phyloP scores from a whole-genome alignment of 2,797 vertebrate genomes.

The Falco biarmicus region DNA sequence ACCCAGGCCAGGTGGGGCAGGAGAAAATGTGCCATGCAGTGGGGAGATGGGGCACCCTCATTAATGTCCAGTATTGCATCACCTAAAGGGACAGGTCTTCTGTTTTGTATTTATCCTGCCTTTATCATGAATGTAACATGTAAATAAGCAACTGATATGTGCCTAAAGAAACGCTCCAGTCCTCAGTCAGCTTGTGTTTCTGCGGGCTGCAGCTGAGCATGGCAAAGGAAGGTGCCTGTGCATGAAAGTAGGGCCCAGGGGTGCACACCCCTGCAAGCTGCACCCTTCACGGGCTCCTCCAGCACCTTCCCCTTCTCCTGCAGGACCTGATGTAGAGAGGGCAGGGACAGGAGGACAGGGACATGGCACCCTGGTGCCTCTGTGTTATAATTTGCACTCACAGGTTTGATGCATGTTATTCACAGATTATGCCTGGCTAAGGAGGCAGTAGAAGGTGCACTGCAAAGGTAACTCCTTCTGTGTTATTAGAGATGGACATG shows the following conservation, averaged over 20 bases:
- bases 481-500: not conserved
- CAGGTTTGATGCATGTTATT: not conserved
- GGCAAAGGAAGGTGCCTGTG: not conserved
- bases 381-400: fast-evolving
- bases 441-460: not conserved
- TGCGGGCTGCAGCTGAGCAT: not conserved
- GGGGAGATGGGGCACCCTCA: not conserved
- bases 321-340: not conserved
- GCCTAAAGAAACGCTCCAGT: not conserved
- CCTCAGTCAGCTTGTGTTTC: not conserved
- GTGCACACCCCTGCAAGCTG: not conserved
- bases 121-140: not conserved
- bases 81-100: not conserved
- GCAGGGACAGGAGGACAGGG: not conserved
- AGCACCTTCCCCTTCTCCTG: not conserved
- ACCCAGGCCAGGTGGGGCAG: not conserved
- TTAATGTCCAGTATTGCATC: not conserved
- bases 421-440: fast-evolving
- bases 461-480: not conserved
- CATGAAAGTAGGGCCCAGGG: not conserved
- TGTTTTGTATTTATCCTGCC: not conserved
- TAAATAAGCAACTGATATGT: not conserved
- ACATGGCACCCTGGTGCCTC: fast-evolving
- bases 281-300: not conserved
- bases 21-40: not conserved